phyloP scores from a whole-genome alignment of 2,888 invertebrate species.

The Drosophila colorata region DNA sequence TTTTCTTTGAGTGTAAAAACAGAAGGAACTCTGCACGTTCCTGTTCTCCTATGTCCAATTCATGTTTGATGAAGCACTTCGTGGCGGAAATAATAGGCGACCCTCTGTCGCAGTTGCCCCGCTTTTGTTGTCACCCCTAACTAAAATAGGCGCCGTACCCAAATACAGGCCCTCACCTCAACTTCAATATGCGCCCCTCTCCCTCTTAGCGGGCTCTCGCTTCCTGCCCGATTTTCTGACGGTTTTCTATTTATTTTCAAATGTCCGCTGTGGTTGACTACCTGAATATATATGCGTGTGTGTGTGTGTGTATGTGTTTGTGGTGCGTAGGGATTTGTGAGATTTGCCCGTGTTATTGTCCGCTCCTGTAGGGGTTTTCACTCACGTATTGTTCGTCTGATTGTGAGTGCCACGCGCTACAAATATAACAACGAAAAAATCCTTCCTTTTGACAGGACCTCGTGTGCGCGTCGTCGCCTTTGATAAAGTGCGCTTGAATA shows the following conservation, averaged over 20 bases:
- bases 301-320: constrained; percentile 6
- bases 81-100: constrained; percentile 51
- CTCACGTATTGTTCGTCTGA: constrained; percentile 38
- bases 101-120: constrained; percentile 24
- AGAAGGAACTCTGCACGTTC: constrained; percentile 7
- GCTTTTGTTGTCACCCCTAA: not conserved
- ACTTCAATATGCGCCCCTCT: constrained; percentile 14
- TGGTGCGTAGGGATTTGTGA: constrained; percentile 45
- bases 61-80: constrained; percentile 75
- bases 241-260: constrained; percentile 45
- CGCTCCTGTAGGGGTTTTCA: constrained; percentile 34
- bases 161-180: constrained; percentile 24
- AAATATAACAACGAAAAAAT: constrained; percentile 17
- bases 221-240: constrained; percentile 7
- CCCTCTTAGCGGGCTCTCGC: not conserved
- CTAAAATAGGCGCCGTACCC: constrained; percentile 42
- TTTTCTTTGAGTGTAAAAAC: not conserved
- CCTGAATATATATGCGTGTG: constrained; percentile 22
- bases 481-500: constrained; percentile 70
- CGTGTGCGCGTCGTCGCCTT: constrained; percentile 68
- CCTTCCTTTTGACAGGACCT: constrained; percentile 42
- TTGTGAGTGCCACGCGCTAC: constrained; percentile 56
- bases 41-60: constrained; percentile 43
- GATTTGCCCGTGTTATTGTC: constrained; percentile 45
- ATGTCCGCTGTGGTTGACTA: constrained; percentile 48